phyloP scores from a whole-genome alignment of 1,140 invertebrate genomes.

The Hestina assimilis region DNA sequence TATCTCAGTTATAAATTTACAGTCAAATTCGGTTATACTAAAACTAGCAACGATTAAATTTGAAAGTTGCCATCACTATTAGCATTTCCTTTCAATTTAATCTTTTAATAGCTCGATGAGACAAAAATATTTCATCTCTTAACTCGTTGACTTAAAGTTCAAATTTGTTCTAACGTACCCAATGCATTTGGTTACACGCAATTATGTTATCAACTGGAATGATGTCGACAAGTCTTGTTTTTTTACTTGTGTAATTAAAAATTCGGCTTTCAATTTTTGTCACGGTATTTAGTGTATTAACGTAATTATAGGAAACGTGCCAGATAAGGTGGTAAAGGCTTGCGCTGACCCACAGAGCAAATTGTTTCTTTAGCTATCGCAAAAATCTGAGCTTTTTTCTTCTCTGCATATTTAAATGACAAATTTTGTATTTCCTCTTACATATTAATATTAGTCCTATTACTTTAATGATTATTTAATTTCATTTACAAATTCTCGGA shows the following conservation, averaged over 20 bases:
- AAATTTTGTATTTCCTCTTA: no score
- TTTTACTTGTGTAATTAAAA: conserved; percentile 39
- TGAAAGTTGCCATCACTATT: conserved; percentile 36
- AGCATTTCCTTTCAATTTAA: conserved; percentile 35
- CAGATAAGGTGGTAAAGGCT: not conserved
- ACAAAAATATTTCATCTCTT: conserved; percentile 2
- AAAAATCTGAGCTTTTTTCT: no score
- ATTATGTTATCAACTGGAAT: conserved; percentile 34
- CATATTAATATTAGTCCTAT: no score
- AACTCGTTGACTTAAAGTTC: conserved; percentile 19
- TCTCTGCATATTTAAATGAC: no score
- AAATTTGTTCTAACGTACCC: conserved; percentile 12
- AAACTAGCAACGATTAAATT: conserved; percentile 29
- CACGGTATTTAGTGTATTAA: conserved; percentile 19
- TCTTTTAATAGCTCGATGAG: conserved; percentile 18
- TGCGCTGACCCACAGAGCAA: not conserved
- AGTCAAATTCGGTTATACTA: conserved; percentile 9
- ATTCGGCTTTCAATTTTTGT: conserved; percentile 41
- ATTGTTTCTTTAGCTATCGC: no score
- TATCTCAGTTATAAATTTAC: not conserved
- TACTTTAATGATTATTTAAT: no score
- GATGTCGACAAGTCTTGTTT: conserved; percentile 34
- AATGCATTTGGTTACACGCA: conserved; percentile 31
- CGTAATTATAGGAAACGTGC: conserved; percentile 5
- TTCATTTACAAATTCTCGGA: no score